phyloP scores from a whole-genome alignment of 2,797 vertebrate genomes.

The Paedocypris micromegethes region DNA sequence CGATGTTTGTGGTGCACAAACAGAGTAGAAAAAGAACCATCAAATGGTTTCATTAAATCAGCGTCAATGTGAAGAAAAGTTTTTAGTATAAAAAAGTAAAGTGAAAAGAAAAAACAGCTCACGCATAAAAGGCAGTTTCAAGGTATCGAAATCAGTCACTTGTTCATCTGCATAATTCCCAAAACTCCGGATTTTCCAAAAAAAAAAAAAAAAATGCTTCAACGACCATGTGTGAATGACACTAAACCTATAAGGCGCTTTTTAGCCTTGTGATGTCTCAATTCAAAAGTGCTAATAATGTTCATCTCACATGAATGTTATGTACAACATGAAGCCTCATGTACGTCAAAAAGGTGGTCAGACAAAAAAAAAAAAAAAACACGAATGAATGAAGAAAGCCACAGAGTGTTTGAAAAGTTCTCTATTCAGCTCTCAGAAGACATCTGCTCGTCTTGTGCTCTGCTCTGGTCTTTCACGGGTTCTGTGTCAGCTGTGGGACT shows the following conservation, averaged over 20 bases:
- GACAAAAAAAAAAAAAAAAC: slow-evolving; percentile 49
- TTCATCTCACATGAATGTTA: slow-evolving; percentile 49
- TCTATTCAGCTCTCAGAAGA: slow-evolving; percentile 53
- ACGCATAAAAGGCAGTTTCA: slow-evolving; percentile 56
- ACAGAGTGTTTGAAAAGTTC: slow-evolving; percentile 22
- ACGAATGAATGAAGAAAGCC: slow-evolving; percentile 50
- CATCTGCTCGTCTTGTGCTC: slow-evolving; percentile 53
- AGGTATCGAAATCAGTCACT: slow-evolving; percentile 51
- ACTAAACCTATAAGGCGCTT: slow-evolving; percentile 15
- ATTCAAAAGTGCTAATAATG: slow-evolving; percentile 61
- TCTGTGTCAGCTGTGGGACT: slow-evolving; percentile 59
- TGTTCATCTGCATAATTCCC: no score
- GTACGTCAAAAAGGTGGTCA: slow-evolving; percentile 37
- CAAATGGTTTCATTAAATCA: no score
- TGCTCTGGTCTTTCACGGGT: slow-evolving; percentile 61
- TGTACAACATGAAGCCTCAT: slow-evolving; percentile 51
- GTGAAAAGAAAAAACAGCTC: slow-evolving; percentile 48
- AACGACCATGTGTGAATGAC: no score
- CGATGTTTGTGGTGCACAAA: no score
- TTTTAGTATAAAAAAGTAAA: slow-evolving; percentile 21
- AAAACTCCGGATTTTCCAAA: no score
- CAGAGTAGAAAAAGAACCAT: no score
- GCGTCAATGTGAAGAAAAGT: no score
- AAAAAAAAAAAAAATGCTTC: no score
- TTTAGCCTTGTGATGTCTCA: slow-evolving; percentile 32